phyloP scores from a whole-genome alignment of 2,888 invertebrate species.

The Parnassius orleans region DNA sequence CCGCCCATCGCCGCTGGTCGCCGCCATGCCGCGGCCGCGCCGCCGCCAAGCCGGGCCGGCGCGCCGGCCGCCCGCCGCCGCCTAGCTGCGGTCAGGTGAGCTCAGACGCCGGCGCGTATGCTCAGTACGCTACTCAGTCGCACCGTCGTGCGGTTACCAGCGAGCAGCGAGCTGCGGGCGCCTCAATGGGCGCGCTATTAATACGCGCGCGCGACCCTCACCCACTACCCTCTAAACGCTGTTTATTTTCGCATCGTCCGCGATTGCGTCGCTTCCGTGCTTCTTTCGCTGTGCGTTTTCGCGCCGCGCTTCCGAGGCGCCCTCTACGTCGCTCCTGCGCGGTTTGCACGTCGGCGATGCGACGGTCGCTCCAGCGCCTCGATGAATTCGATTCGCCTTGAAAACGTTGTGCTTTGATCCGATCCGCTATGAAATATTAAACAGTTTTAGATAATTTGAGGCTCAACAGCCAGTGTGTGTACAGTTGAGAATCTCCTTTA shows the following conservation, averaged over 20 bases:
- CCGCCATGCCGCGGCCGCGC: conserved; percentile 55
- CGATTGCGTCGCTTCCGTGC: conserved; percentile 25
- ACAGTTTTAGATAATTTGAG: conserved; percentile 1
- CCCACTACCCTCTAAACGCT: conserved; percentile 60
- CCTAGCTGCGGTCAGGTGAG: conserved; percentile 57
- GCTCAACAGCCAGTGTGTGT: background rate
- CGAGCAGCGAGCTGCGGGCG: conserved; percentile 42
- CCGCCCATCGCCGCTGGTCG: conserved; percentile 57
- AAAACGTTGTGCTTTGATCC: conserved; percentile 4
- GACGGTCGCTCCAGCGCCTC: conserved; percentile 7
- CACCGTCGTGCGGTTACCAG: conserved; percentile 27
- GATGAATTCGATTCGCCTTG: background rate
- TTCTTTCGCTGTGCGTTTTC: conserved; percentile 26
- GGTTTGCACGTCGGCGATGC: conserved; percentile 1
- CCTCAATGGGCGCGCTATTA: conserved; percentile 58
- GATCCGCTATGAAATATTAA: background rate
- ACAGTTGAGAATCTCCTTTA: background rate
- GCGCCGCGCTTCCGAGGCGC: conserved; percentile 12
- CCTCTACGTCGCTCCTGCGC: conserved; percentile 11
- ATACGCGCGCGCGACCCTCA: conserved; percentile 61
- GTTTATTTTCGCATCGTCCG: conserved; percentile 43
- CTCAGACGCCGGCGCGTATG: conserved; percentile 46
- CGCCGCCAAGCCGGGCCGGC: conserved; percentile 39
- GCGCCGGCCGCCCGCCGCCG: conserved; percentile 41
- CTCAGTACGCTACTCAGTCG: conserved; percentile 35